Percentiles rank a stretch among this genome's conserved stretches.
phyloP scores from a whole-genome alignment of 2,888 invertebrate genomes.

The Adelognathus sp. region DNA sequence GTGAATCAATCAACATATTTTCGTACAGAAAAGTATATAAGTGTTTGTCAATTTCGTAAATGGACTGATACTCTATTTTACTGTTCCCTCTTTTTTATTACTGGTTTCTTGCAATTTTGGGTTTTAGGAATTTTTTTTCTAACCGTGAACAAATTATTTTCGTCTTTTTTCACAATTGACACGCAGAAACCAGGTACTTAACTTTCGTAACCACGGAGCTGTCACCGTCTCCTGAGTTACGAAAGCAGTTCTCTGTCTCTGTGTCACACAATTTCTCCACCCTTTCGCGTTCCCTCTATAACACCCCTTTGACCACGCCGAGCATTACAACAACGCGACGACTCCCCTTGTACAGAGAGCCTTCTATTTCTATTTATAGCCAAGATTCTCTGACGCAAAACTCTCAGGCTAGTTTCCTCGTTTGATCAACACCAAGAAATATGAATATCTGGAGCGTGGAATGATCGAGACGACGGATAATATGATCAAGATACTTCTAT shows the following conservation, averaged over 20 bases:
- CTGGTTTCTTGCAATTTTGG: no score
- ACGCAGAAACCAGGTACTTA: background rate
- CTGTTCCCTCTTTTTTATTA: no score
- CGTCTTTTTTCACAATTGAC: background rate
- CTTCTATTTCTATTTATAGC: slow-evolving; percentile 76
- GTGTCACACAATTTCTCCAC: slow-evolving; percentile 40
- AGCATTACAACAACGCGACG: slow-evolving; percentile 62
- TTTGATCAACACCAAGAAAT: slow-evolving; percentile 39
- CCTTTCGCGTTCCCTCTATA: slow-evolving; percentile 53
- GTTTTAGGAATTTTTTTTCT: no score
- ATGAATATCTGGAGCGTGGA: slow-evolving; percentile 46
- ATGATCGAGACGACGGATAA: slow-evolving; percentile 23
- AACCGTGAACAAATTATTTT: no score
- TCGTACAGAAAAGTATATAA: no score
- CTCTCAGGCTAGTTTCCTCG: slow-evolving; percentile 50
- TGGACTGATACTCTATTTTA: no score
- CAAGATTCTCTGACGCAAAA: slow-evolving; percentile 45
- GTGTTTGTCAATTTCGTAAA: no score
- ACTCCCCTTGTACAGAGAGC: slow-evolving; percentile 56
- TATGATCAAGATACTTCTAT: background rate
- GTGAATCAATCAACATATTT: no score
- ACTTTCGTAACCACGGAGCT: no score
- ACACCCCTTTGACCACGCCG: slow-evolving; percentile 73
- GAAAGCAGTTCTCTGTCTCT: slow-evolving; percentile 5
- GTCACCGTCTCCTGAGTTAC: slow-evolving; percentile 41